Conservation (phyloP, 2,113 vertebrate species). For the Saguinus midas region DNA sequence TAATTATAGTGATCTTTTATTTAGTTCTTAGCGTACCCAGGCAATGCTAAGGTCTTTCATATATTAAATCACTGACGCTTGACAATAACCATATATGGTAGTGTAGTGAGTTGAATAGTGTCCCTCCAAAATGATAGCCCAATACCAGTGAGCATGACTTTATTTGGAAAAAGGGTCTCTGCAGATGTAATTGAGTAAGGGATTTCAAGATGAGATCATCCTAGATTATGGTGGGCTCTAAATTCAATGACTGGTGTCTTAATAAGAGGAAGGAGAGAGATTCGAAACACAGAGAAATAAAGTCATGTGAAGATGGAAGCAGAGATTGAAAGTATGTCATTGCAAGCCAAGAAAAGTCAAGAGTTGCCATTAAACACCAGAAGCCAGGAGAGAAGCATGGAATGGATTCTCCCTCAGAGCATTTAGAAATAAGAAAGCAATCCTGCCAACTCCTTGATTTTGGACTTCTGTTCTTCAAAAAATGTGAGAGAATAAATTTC, state of each 20-base stretch:
- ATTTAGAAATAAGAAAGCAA: neutral
- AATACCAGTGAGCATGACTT: neutral
- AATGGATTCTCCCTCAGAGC: neutral
- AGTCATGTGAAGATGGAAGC: neutral
- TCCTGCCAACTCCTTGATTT: neutral
- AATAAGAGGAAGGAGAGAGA: neutral
- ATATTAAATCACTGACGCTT: neutral
- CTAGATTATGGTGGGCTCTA: neutral
- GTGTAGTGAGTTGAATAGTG: neutral
- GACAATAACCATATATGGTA: neutral
- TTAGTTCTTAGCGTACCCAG: neutral
- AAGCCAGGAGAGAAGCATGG: neutral
- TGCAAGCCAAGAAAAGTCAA: neutral
- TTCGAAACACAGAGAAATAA: neutral
- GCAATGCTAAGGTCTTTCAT: neutral
- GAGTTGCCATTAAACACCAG: neutral
- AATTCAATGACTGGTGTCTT: neutral
- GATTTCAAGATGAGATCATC: neutral
- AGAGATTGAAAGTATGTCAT: neutral
- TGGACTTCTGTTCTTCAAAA: neutral
- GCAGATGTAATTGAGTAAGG: neutral
- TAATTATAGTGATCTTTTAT: neutral
- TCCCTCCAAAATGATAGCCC: neutral
- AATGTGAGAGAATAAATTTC: neutral
- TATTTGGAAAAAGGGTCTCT: neutral